Conservation (phyloP, 2,797 vertebrate species). For the Fundulus diaphanus region DNA sequence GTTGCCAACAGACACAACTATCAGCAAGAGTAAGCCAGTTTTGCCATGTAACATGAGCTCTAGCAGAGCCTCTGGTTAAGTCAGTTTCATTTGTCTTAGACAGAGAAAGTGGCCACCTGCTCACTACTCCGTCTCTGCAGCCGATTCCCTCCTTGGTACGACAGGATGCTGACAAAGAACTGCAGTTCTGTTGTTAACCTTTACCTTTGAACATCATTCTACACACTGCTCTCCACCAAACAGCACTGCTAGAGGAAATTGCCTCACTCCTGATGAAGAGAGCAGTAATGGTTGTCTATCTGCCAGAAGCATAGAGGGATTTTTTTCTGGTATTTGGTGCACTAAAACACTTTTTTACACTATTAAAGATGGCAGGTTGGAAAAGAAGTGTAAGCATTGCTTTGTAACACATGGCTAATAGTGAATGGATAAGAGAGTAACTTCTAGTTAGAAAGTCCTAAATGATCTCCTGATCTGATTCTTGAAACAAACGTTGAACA, state of each 20-base stretch:
- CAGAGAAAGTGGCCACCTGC: conserved; percentile 5
- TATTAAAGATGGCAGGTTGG: neutral
- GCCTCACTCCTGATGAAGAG: neutral
- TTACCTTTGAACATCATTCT: conserved; percentile 17
- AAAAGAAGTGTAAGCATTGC: neutral
- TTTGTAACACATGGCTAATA: neutral
- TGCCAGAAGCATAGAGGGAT: neutral
- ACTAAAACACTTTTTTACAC: neutral
- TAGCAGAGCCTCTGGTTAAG: neutral
- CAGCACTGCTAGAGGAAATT: neutral
- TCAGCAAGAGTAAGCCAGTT: neutral
- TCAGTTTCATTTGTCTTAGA: conserved; percentile 12
- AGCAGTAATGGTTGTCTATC: conserved; percentile 12
- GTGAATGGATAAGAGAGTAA: neutral
- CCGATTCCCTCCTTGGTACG: neutral
- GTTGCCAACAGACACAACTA: neutral
- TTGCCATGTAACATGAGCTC: neutral
- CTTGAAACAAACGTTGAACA: neutral
- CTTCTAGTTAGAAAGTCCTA: neutral
- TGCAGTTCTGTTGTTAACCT: conserved; percentile 6
- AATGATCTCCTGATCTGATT: neutral
- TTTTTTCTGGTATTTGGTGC: neutral
- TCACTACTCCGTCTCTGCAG: neutral
- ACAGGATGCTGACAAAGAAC: conserved; percentile 14
- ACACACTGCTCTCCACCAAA: conserved; percentile 2